phyloP scores from a whole-genome alignment of 2,888 invertebrate genomes.

The Trachelus stipa region DNA sequence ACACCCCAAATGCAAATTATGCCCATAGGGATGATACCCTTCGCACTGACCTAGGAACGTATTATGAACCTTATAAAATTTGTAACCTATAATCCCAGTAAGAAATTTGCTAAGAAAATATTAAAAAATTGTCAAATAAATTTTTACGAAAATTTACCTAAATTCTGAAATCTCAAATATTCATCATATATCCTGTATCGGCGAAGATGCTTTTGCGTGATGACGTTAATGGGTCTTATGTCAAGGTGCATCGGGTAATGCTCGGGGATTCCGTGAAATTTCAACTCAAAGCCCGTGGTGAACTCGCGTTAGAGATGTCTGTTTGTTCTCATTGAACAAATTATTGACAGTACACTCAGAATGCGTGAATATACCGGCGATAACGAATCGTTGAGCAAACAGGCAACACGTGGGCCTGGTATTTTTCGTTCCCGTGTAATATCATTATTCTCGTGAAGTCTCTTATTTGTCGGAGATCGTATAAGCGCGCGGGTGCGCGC shows the following conservation, averaged over 20 bases:
- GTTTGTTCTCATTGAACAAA: slow-evolving; percentile 41
- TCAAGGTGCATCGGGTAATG: slow-evolving; percentile 32
- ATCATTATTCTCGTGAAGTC: slow-evolving; percentile 20
- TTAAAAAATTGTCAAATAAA: neutral
- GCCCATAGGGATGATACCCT: neutral
- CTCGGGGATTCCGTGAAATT: slow-evolving; percentile 17
- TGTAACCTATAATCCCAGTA: neutral
- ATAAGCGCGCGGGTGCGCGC: neutral
- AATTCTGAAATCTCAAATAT: neutral
- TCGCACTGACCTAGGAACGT: neutral
- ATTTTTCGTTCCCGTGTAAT: slow-evolving; percentile 42
- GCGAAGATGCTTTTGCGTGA: too few relatives aligned
- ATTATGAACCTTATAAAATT: neutral
- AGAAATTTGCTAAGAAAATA: neutral
- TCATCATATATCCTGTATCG: neutral
- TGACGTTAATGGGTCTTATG: slow-evolving; percentile 22
- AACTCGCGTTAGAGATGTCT: slow-evolving; percentile 22
- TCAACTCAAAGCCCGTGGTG: slow-evolving; percentile 4
- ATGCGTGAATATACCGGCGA: slow-evolving; percentile 36
- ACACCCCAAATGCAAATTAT: neutral
- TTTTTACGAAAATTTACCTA: neutral
- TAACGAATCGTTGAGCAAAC: slow-evolving; percentile 53
- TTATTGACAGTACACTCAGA: slow-evolving; percentile 46
- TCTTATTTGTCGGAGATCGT: slow-evolving; percentile 28
- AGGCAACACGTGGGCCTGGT: slow-evolving; percentile 32